phyloP scores from a whole-genome alignment of 2,888 invertebrate genomes.

The Callinectes sapidus region DNA sequence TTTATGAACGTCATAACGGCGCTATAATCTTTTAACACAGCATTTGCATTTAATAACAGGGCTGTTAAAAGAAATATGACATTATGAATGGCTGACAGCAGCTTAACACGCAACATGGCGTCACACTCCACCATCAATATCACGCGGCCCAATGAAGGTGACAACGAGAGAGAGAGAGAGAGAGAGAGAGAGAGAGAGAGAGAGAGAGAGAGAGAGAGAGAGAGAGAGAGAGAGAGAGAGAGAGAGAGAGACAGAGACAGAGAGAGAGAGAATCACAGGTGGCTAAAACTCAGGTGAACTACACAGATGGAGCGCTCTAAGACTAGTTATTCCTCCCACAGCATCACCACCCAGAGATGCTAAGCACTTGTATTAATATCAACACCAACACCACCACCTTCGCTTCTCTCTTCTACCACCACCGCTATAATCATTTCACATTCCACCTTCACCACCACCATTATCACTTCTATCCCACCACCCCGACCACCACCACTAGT shows the following conservation, averaged over 20 bases:
- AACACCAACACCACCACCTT: background rate
- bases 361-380: background rate
- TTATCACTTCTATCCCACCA: background rate
- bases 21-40: slow-evolving; percentile 21
- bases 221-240: slow-evolving; percentile 25
- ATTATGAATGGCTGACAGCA: slow-evolving; percentile 25
- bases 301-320: background rate
- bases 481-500: background rate
- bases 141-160: background rate
- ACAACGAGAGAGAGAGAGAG: slow-evolving; percentile 15
- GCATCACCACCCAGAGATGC: background rate
- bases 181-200: slow-evolving; percentile 25
- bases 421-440: background rate
- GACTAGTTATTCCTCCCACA: background rate
- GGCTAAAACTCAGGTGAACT: background rate
- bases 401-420: background rate
- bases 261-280: background rate
- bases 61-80: slow-evolving; percentile 16
- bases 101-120: slow-evolving; percentile 11
- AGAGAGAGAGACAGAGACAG: slow-evolving; percentile 19
- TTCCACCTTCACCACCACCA: slow-evolving; percentile 25
- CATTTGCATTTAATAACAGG: slow-evolving; percentile 25
- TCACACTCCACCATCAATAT: background rate
- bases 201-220: slow-evolving; percentile 25
- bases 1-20: slow-evolving; percentile 20